Percentiles rank a stretch among this genome's conserved stretches.
phyloP scores from a whole-genome alignment of 2,797 vertebrate genomes.

The Bradypus variegatus region DNA sequence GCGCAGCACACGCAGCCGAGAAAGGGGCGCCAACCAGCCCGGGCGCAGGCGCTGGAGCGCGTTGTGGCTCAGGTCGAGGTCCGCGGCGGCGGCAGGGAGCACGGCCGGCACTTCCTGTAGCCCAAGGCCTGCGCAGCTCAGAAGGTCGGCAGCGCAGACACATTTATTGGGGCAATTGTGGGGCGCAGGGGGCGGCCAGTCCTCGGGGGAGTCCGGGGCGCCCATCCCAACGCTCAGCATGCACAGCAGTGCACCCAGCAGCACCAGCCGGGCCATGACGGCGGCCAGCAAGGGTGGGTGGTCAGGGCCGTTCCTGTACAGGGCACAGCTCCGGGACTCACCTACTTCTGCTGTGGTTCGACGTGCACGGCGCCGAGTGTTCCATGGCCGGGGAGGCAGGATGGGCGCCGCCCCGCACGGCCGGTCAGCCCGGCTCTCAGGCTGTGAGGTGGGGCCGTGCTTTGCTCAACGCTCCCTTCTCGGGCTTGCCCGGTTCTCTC shows the following conservation, averaged over 20 bases:
- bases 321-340: constrained; percentile 17
- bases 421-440: not conserved
- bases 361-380: not conserved
- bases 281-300: not conserved
- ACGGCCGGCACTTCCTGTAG: constrained; percentile 74
- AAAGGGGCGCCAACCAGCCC: constrained; percentile 76
- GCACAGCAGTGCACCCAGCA: constrained; percentile 42
- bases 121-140: constrained; percentile 82
- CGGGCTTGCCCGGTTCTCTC: not conserved
- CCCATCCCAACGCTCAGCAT: constrained; percentile 61
- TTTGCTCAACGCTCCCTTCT: too few species aligned
- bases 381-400: not conserved
- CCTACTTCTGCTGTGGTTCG: not conserved
- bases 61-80: constrained; percentile 91
- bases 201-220: constrained; percentile 3
- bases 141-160: constrained; percentile 85
- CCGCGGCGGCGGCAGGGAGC: constrained; percentile 73
- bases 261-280: constrained; percentile 56
- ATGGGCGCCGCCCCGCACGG: not conserved
- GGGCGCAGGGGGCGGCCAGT: not conserved
- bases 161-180: constrained; percentile 75
- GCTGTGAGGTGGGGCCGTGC: not conserved
- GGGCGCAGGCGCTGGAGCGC: constrained; percentile 73
- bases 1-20: constrained; percentile 77
- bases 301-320: not conserved